These are phyloP conservation scores for Mechanitis mazaeus DNA, from an alignment of 2,888 invertebrate genomes.

Conservation along the genomic window DNA sequence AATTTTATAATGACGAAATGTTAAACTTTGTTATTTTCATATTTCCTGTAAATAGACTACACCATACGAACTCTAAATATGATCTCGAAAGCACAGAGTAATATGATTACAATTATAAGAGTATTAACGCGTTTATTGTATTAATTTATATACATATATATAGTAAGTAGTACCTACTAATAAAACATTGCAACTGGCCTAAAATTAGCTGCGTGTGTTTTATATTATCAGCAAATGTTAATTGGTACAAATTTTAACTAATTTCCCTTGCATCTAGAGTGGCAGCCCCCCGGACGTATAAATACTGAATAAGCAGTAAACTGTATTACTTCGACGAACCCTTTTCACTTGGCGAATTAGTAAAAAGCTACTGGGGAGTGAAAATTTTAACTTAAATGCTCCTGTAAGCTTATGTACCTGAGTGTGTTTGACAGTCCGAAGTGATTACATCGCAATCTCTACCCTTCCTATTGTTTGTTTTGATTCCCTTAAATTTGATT, in stretches of 20 bases:
- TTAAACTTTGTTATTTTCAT: too few species aligned
- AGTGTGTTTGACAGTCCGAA: slow-evolving; percentile 74
- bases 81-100: too few species aligned
- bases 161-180: too few species aligned
- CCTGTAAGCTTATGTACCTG: slow-evolving; percentile 65
- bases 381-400: slow-evolving; percentile 76
- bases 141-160: not conserved
- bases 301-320: slow-evolving; percentile 78
- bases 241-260: slow-evolving; percentile 62
- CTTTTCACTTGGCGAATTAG: slow-evolving; percentile 78
- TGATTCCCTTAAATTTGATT: slow-evolving; percentile 71
- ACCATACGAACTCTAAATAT: too few species aligned
- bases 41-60: too few species aligned
- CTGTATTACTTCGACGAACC: slow-evolving; percentile 76
- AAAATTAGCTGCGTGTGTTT: slow-evolving; percentile 22
- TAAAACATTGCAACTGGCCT: slow-evolving; percentile 5
- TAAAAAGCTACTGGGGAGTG: slow-evolving; percentile 76
- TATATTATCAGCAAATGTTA: slow-evolving; percentile 34
- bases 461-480: slow-evolving; percentile 71
- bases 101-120: too few species aligned
- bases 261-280: slow-evolving; percentile 66
- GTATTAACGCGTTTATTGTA: too few species aligned
- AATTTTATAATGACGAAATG: too few species aligned
- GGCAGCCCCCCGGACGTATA: slow-evolving; percentile 71
- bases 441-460: slow-evolving; percentile 65